Evolutionary conservation across 92 coral and sea anemone species (phyloP), one percentile per base, ranked within the genome.

Genomic region (Paramuricea clavata): DNA sequence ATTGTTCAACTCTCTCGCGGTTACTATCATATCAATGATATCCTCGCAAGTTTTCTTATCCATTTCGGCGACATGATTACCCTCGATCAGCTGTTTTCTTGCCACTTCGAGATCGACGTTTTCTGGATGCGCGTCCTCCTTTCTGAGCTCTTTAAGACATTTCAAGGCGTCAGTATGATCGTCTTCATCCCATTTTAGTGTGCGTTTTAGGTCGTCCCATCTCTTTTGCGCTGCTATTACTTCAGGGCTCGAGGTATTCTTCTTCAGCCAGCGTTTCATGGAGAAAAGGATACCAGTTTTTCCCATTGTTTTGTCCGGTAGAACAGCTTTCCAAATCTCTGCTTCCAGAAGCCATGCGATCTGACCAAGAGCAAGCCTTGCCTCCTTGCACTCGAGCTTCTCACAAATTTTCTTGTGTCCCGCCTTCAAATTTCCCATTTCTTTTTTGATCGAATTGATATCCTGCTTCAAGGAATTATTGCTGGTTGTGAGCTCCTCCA

Each of bases 271-370:
- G 5, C 0, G 30, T 36, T 70, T 41, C 76, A 70, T 70, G 49
- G 76, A 70, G 16, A 28, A 5, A 35, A 70, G 26, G 54, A 70
- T 36, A 15, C 26, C 16, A 70, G 56, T 73, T 41, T 25, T 27
- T 27, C 81, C 81, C 81, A 76, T 76, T 12, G 0, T 49, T 30
- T 10, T 11, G n/a, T 76, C 7, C 0, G 81, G 67, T 23, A 76
- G 67, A 49, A 76, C 64, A 35, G n/a, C 34, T 76, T 49, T 76
- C 65, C 67, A 49, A 21, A 76, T 50, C 64, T 76, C 81, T 16
- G 81, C 81, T 19, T 76, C 81, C 67, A 76, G 2, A 6, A 76
- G 4, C 64, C 67, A 76, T 21, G 81, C 81, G 43, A 76, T 64
- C 43, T 76, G 81, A 22, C 81, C 81, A 26, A 76, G 81, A 49